These are phyloP conservation scores for Acrocyrtus sp. DNA, from an alignment of 2,888 invertebrate species.

Conservation along the genomic window DNA sequence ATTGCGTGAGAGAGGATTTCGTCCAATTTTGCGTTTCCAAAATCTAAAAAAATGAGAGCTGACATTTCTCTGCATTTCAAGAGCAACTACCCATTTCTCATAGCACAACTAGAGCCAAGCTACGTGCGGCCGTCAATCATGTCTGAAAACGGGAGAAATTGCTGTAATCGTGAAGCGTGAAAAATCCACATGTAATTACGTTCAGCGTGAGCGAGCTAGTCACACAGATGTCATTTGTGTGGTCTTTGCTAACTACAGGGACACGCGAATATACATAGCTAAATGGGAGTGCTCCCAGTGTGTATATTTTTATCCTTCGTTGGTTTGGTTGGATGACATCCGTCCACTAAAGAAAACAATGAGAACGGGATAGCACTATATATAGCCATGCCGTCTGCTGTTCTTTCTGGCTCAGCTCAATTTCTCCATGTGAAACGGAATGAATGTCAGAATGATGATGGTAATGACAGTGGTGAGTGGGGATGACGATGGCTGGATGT, in stretches of 20 bases:
- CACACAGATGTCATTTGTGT: background rate
- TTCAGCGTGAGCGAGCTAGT: too few relatives aligned
- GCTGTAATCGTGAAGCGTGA: background rate
- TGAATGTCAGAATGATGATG: background rate
- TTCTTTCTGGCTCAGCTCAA: background rate
- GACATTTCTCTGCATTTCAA: too few relatives aligned
- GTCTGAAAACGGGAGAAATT: background rate
- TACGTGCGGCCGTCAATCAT: background rate
- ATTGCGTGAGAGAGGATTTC: too few relatives aligned
- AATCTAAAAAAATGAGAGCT: background rate
- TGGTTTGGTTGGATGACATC: too few relatives aligned
- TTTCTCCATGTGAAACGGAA: background rate
- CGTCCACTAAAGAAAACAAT: background rate
- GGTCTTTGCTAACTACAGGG: background rate
- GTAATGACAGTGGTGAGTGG: background rate
- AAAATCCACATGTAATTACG: too few relatives aligned
- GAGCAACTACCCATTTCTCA: too few relatives aligned
- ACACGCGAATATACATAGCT: background rate
- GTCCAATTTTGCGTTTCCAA: background rate
- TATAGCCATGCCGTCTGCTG: background rate
- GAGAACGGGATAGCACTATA: background rate
- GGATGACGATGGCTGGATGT: background rate
- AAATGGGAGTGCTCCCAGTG: too few relatives aligned
- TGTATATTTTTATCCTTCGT: too few relatives aligned
- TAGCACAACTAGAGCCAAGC: too few relatives aligned